Conservation (phyloP, 1,140 invertebrate genomes). For the Schlechtendalia chinensis region DNA sequence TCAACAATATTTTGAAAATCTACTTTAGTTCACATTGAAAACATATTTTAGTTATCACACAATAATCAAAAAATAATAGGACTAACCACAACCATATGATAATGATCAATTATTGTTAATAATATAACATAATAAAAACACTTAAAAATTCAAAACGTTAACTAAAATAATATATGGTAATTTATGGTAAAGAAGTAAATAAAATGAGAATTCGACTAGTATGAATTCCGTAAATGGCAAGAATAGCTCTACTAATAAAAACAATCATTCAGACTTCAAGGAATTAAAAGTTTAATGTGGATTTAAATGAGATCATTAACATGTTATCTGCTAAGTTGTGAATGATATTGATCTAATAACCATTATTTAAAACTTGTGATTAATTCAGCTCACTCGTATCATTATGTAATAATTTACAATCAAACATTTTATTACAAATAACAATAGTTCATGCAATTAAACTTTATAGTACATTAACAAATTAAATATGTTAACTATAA, state of each 20-base stretch:
- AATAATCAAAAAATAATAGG: too few species aligned
- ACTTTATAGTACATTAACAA: background rate
- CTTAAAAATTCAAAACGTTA: too few species aligned
- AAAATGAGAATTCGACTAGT: background rate
- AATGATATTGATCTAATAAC: background rate
- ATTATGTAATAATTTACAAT: background rate
- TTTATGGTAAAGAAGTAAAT: background rate
- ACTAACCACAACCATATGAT: too few species aligned
- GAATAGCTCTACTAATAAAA: background rate
- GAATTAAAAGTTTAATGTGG: background rate
- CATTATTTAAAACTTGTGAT: conserved; percentile 1
- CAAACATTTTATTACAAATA: background rate
- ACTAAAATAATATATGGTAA: background rate
- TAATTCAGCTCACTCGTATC: background rate
- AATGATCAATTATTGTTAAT: too few species aligned
- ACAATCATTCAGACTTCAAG: background rate
- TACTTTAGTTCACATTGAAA: too few species aligned
- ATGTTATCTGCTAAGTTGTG: background rate
- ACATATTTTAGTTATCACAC: too few species aligned
- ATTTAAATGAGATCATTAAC: conserved; percentile 27
- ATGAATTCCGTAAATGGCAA: conserved; percentile 24
- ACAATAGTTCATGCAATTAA: background rate
- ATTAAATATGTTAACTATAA: background rate
- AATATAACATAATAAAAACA: too few species aligned
- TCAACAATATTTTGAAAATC: too few species aligned